These are phyloP conservation scores for Acomys russatus DNA, from an alignment of 2,797 vertebrate genomes.

Conservation along the genomic window DNA sequence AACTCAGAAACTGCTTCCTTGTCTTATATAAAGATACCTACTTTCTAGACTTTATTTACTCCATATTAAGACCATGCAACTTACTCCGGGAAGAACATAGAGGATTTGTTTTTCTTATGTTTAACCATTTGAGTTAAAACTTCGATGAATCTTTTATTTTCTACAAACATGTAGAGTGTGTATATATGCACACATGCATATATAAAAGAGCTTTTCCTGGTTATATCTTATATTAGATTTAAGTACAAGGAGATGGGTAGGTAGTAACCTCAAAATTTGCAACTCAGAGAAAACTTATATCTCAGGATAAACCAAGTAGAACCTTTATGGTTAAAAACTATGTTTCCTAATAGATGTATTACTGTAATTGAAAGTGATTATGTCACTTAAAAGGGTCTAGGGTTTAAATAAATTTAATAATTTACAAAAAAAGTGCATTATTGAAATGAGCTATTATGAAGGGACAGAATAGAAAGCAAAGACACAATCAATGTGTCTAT, in stretches of 20 bases:
- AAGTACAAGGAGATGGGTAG: accelerated
- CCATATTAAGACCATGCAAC: not conserved
- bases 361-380: not conserved
- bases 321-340: not conserved
- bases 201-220: not conserved
- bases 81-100: not conserved
- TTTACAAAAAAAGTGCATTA: conserved; percentile 15
- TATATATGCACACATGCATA: not conserved
- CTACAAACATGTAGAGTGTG: not conserved
- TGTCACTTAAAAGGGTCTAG: not conserved
- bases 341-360: not conserved
- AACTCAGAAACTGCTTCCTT: not conserved
- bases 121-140: not conserved
- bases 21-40: not conserved
- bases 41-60: not conserved
- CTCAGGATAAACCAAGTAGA: not conserved
- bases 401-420: not conserved
- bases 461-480: not conserved
- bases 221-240: not conserved
- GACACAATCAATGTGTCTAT: not conserved
- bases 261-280: not conserved
- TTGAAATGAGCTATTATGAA: not conserved
- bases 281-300: not conserved
- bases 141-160: not conserved
- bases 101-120: conserved; percentile 12